Conservation (phyloP, 2,797 vertebrate species). For the Premnoplex brunnescens region DNA sequence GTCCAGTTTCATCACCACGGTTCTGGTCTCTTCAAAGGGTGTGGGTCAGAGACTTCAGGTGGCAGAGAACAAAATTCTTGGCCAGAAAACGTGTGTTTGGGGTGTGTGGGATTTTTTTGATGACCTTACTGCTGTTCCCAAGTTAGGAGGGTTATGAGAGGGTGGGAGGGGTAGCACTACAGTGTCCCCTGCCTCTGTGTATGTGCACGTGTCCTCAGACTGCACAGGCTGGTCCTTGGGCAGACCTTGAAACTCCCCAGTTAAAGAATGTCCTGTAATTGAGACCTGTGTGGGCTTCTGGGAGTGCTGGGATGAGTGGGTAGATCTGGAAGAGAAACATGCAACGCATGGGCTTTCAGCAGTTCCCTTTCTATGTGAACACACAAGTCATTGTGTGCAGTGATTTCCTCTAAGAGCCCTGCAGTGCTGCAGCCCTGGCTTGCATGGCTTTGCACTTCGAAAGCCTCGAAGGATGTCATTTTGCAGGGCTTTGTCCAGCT, state of each 20-base stretch:
- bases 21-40: neutral
- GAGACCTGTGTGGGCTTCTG: neutral
- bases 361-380: neutral
- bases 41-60: neutral
- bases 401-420: neutral
- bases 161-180: neutral
- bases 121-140: neutral
- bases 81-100: neutral
- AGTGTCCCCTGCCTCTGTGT: neutral
- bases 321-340: neutral
- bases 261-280: neutral
- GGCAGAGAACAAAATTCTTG: neutral
- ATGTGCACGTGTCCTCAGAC: neutral
- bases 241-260: neutral
- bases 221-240: neutral
- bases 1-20: fast-evolving
- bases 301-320: neutral
- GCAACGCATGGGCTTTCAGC: neutral
- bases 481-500: neutral
- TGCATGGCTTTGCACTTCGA: neutral
- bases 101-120: fast-evolving
- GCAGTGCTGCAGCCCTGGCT: neutral
- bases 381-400: fast-evolving
- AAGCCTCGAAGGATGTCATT: neutral
- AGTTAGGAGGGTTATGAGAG: neutral